A percentile compares a stretch with the other conserved stretches of the same genome.
phyloP scores from a whole-genome alignment of 1,140 invertebrate species.

The Agrypnia vestita region DNA sequence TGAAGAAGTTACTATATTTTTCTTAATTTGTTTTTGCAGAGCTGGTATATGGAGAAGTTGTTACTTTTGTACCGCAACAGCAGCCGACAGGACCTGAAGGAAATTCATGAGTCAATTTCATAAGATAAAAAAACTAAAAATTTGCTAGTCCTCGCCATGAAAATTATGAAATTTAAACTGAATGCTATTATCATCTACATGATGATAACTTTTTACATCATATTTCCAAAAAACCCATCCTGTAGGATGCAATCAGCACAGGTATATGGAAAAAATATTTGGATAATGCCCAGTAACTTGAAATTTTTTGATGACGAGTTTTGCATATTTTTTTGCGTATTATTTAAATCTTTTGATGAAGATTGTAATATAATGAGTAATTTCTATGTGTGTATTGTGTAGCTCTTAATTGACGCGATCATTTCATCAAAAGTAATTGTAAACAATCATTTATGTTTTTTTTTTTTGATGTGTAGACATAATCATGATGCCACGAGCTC shows the following conservation, averaged over 20 bases:
- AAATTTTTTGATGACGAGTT: slow-evolving; percentile 1
- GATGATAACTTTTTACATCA: background rate
- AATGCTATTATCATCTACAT: background rate
- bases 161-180: background rate
- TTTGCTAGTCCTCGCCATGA: slow-evolving; percentile 7
- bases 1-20: background rate
- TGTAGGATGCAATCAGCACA: too few species aligned
- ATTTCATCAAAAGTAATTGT: slow-evolving; percentile 27
- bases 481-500: background rate
- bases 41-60: slow-evolving; percentile 84
- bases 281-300: background rate
- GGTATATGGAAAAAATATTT: background rate
- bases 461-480: background rate
- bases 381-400: slow-evolving; percentile 14
- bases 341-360: background rate
- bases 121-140: background rate
- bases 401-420: slow-evolving; percentile 6
- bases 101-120: slow-evolving; percentile 6
- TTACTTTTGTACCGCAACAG: slow-evolving; percentile 81
- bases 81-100: slow-evolving; percentile 71
- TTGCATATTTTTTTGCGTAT: background rate
- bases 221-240: background rate
- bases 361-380: background rate
- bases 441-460: slow-evolving; percentile 4
- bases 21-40: slow-evolving; percentile 69